These are phyloP conservation scores for Danaus plexippus DNA, from an alignment of 1,140 invertebrate species.

Conservation along the genomic window DNA sequence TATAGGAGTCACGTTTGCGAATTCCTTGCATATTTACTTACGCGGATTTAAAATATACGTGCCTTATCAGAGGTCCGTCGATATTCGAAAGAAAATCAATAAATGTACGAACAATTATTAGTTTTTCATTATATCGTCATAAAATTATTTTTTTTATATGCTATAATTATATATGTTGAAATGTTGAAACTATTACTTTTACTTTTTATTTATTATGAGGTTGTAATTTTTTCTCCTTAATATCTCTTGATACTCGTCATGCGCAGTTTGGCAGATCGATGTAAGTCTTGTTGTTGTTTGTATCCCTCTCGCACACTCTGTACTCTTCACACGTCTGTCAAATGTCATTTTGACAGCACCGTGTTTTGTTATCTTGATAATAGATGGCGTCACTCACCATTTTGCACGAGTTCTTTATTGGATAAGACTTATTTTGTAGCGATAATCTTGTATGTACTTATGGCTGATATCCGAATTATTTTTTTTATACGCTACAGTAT, in stretches of 20 bases:
- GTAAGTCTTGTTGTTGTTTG: conserved; percentile 59
- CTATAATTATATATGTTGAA: no score
- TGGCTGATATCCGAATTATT: no score
- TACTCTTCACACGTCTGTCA: conserved; percentile 25
- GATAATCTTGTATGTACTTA: no score
- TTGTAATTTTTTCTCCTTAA: conserved; percentile 21
- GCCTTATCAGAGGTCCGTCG: conserved; percentile 5
- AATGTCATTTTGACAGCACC: conserved; percentile 30
- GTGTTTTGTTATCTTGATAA: conserved; percentile 29
- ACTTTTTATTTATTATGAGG: conserved; percentile 1
- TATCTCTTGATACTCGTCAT: conserved; percentile 41
- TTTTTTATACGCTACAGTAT: no score
- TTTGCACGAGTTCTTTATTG: no score
- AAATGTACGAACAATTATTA: no score
- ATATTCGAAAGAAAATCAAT: no score
- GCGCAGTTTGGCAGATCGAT: conserved; percentile 59
- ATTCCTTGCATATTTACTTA: conserved; percentile 4
- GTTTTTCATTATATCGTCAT: no score
- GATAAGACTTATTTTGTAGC: no score
- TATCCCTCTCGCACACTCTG: conserved; percentile 35
- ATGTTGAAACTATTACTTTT: no score
- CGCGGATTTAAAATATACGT: neutral
- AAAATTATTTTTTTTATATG: no score
- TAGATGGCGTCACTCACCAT: conserved; percentile 45
- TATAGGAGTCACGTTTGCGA: conserved; percentile 6